Evolutionary conservation across 2,797 vertebrate species (phyloP), one percentile per base, ranked within the genome.

Genomic region (Anas georgica): DNA sequence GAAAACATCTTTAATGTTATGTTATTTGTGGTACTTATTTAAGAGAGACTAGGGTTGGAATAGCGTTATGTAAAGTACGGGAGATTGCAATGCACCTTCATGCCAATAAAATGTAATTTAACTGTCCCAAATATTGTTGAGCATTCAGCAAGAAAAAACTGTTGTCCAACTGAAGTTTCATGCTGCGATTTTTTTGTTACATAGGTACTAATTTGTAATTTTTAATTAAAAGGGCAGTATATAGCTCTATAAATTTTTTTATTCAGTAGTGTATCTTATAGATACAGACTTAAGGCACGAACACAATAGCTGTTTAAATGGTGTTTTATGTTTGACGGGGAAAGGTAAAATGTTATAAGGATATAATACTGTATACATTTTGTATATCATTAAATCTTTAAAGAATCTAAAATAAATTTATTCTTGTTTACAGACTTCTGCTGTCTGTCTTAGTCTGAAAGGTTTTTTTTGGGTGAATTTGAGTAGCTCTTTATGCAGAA

Each of bases 231-330:
- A 97, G 96, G 98, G 97, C 98, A 97, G 91, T 98, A 96, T 98
- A 98, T 98, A 98, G 97, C 97, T 97, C 97, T 97, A 97, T 98
- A 98, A 97, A 94, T 95, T 98, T 98, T 98, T 98, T 98, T 98
- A 98, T 98, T 98, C 96, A 80, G 98, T 98, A 98, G 98, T 99
- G 99, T 99, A 99, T 99, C 99, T 99, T 99, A 99, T 99, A 99
- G 99, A 99, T 99, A 99, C 99, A 99, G 97, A 98, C 98, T 97
- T 98, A 98, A 98, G 98, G 98, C 99, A 98, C 98, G 98, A 98
- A 98, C 98, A 98, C 97, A 98, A 97, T 98, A 98, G 98, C 98
- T 98, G 97, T 98, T 98, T 97, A 98, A 98, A 97, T 98, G 97
- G 97, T 98, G 98, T 99, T 99, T 99, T 98, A 99, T 99, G 98